A percentile compares a stretch with the other conserved stretches of the same genome.
These are phyloP conservation scores for Herpetotheres cachinnans DNA, from an alignment of 2,113 vertebrate genomes.

Conservation along the genomic window DNA sequence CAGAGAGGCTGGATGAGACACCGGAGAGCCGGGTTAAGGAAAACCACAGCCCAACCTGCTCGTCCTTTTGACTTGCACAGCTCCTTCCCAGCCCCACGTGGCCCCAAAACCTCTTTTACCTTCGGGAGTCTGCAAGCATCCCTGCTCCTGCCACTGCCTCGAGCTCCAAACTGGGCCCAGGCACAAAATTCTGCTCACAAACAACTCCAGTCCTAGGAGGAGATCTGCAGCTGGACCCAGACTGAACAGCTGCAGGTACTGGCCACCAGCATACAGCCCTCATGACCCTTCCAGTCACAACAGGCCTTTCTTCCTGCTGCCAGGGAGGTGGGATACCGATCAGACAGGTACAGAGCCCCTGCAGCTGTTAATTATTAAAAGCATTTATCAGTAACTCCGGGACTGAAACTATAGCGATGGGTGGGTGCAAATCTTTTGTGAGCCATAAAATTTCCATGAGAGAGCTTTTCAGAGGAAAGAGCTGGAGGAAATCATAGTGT, in stretches of 20 bases:
- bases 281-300: not conserved
- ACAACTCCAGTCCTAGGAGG: not conserved
- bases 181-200: not conserved
- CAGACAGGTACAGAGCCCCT: not conserved
- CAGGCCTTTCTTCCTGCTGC: not conserved
- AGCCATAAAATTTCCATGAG: not conserved
- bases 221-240: not conserved
- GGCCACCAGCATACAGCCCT: not conserved
- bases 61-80: not conserved
- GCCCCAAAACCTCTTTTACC: not conserved
- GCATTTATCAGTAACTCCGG: not conserved
- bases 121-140: not conserved
- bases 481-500: not conserved
- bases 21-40: not conserved
- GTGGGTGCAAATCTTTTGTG: not conserved
- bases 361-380: conserved; percentile 35
- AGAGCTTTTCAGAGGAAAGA: not conserved
- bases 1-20: not conserved
- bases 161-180: not conserved
- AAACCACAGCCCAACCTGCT: not conserved
- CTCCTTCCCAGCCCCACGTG: not conserved
- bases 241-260: not conserved
- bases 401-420: not conserved
- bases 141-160: not conserved
- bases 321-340: not conserved